Evolutionary conservation across 2,113 vertebrate genomes (phyloP).

Genomic region (Forbesichthys papilliferus): DNA sequence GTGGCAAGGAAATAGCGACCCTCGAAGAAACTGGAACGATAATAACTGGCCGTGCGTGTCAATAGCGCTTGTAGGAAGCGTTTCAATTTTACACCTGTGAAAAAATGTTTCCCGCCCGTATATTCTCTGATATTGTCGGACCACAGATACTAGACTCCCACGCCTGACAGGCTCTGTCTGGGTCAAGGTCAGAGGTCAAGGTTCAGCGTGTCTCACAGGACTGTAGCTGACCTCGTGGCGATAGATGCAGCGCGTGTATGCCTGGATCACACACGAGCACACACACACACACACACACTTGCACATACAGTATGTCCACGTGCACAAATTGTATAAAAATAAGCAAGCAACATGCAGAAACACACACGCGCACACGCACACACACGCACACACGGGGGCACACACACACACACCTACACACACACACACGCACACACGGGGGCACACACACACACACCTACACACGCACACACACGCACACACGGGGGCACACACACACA

Average conservation of each 20-base stretch:
- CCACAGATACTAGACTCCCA: background rate
- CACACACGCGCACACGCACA: background rate
- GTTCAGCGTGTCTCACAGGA: no score
- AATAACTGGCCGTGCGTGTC: slow-evolving; percentile 69
- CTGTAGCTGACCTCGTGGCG: slow-evolving; percentile 31
- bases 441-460: background rate
- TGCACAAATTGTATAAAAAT: background rate
- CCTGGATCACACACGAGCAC: slow-evolving; percentile 5
- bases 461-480: background rate
- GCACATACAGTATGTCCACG: background rate
- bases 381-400: slow-evolving; percentile 24
- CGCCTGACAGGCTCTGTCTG: slow-evolving; percentile 36
- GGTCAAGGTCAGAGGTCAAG: slow-evolving; percentile 49
- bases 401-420: no score
- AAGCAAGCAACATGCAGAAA: background rate
- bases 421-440: background rate
- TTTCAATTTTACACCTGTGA: slow-evolving; percentile 52
- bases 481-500: no score
- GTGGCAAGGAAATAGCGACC: slow-evolving; percentile 56
- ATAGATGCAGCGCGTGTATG: slow-evolving; percentile 25
- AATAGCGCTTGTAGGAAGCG: slow-evolving; percentile 52
- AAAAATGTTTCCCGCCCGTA: background rate
- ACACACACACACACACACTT: background rate
- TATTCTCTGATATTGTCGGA: slow-evolving; percentile 57
- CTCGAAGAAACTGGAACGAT: slow-evolving; percentile 59